phyloP scores from a whole-genome alignment of 2,888 invertebrate genomes.

The Diaphora mendica region DNA sequence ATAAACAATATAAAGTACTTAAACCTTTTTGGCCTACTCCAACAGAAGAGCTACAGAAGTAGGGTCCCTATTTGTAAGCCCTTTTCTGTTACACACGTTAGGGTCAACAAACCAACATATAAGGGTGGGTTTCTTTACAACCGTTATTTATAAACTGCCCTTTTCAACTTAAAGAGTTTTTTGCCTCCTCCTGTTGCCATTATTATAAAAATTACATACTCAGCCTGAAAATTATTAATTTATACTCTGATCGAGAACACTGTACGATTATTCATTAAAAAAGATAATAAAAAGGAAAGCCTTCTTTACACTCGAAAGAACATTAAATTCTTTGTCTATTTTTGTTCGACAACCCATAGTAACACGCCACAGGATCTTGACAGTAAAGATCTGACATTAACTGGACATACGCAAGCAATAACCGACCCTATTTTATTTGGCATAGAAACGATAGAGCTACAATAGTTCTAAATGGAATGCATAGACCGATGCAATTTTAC shows the following conservation, averaged over 20 bases:
- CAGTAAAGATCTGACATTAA: constrained; percentile 70
- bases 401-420: constrained; percentile 43
- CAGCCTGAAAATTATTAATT: constrained; percentile 34
- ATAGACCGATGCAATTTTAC: constrained; percentile 48
- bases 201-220: constrained; percentile 39
- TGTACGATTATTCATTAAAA: constrained; percentile 57
- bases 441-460: constrained; percentile 37
- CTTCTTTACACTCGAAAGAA: constrained; percentile 74
- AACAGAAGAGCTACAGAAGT: background rate
- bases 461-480: constrained; percentile 51
- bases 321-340: constrained; percentile 78
- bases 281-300: constrained; percentile 56
- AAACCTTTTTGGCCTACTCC: too few relatives aligned
- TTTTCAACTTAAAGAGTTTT: background rate
- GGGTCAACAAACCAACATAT: background rate
- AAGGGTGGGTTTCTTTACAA: background rate
- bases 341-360: constrained; percentile 79
- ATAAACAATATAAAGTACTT: too few relatives aligned
- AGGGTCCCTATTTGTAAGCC: background rate
- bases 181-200: background rate
- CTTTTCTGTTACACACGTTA: background rate
- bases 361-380: constrained; percentile 70
- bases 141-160: background rate
- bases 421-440: constrained; percentile 34
- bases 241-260: constrained; percentile 55